phyloP scores from a whole-genome alignment of 2,113 vertebrate species.

The Archilochus colubris region DNA sequence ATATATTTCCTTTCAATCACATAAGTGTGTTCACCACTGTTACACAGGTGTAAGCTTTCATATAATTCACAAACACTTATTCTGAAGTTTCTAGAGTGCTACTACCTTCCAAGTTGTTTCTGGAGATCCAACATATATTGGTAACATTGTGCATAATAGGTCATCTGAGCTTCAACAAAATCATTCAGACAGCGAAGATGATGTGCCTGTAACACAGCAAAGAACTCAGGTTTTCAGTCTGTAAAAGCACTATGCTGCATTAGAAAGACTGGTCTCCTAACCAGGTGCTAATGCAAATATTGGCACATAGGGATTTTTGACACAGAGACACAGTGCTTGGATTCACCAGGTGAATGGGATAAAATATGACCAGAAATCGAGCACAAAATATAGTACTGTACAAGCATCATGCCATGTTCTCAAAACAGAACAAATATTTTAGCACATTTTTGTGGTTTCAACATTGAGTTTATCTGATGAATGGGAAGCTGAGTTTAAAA shows the following conservation, averaged over 20 bases:
- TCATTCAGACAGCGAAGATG: slow-evolving; percentile 97
- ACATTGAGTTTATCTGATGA: background rate
- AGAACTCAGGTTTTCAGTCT: background rate
- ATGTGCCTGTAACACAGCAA: slow-evolving; percentile 83
- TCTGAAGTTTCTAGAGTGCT: background rate
- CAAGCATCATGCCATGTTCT: background rate
- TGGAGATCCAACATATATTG: slow-evolving; percentile 99
- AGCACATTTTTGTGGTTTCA: background rate
- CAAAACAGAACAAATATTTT: background rate
- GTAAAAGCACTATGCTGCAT: background rate
- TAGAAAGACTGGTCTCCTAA: background rate
- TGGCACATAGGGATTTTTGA: background rate
- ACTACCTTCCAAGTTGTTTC: slow-evolving; percentile 96
- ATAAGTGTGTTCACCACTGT: background rate
- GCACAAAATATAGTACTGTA: background rate
- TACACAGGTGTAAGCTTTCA: background rate
- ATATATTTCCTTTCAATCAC: background rate
- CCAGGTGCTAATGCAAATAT: background rate
- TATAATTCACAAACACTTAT: background rate
- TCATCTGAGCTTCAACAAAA: slow-evolving; percentile 97
- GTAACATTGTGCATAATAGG: slow-evolving; percentile 97
- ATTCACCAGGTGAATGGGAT: background rate
- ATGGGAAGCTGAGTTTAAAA: background rate
- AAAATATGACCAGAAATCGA: background rate
- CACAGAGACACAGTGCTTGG: background rate